A percentile compares a stretch with the other conserved stretches of the same genome.
phyloP scores from a whole-genome alignment of 2,113 vertebrate genomes.

The Copsychus sechellarum region DNA sequence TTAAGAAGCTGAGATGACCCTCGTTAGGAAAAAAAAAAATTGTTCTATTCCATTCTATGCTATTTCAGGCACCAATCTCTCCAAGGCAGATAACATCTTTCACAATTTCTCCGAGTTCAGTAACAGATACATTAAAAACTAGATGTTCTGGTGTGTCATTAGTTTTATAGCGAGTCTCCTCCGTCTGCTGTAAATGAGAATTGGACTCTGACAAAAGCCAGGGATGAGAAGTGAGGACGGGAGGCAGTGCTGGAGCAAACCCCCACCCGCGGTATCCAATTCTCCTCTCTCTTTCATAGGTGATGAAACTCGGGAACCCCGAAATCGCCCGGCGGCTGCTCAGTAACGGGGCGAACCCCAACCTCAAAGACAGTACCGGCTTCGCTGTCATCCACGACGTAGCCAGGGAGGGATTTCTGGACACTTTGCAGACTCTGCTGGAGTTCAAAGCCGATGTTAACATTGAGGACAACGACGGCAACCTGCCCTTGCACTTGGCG shows the following conservation, averaged over 20 bases:
- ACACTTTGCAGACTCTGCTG: constrained; percentile 84
- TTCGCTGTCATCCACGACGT: constrained; percentile 89
- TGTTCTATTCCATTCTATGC: not conserved
- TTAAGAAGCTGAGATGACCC: not conserved
- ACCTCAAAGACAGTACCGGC: constrained; percentile 80
- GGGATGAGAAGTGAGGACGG: not conserved
- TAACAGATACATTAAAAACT: not conserved
- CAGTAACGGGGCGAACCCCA: constrained; percentile 78
- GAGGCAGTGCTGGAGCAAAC: not conserved
- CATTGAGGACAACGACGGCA: constrained; percentile 79
- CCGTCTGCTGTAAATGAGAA: not conserved
- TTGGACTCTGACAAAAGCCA: not conserved
- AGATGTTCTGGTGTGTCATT: not conserved
- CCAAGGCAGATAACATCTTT: not conserved
- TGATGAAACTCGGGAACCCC: constrained; percentile 84
- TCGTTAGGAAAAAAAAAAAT: not conserved
- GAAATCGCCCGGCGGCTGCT: constrained; percentile 80
- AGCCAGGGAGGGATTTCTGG: constrained; percentile 87
- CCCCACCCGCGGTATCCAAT: not conserved
- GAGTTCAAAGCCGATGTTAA: constrained; percentile 83
- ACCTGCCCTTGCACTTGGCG: constrained; percentile 89
- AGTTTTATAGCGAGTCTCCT: not conserved
- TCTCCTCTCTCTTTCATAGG: constrained; percentile 70
- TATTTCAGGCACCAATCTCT: not conserved
- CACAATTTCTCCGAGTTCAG: not conserved